Percentiles rank a stretch among this genome's conserved stretches.
Evolutionary conservation across 2,113 vertebrate genomes (phyloP).

Genomic region (Scortum barcoo): DNA sequence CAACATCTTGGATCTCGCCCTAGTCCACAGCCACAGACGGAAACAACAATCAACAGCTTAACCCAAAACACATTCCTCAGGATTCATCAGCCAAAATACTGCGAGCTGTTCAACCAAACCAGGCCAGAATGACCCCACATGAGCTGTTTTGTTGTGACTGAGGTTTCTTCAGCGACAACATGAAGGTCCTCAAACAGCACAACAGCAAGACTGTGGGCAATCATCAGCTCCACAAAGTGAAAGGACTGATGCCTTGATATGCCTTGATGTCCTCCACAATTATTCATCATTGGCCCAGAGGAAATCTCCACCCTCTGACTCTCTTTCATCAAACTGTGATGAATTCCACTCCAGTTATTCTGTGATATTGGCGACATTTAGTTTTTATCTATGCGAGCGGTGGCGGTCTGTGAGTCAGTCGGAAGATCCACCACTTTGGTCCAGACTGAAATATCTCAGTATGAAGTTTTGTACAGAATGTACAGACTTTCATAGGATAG

Average conservation of each 20-base stretch:
- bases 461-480: not conserved
- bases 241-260: conserved; percentile 48
- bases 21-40: conserved; percentile 54
- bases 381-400: conserved; percentile 9
- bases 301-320: conserved; percentile 62
- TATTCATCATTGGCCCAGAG: conserved; percentile 54
- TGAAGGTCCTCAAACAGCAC: conserved; percentile 18
- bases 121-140: conserved; percentile 49
- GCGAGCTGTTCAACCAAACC: conserved; percentile 10
- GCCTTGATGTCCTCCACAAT: conserved; percentile 47
- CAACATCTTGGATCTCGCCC: conserved; percentile 35
- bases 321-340: conserved; percentile 39
- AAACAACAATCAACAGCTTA: conserved; percentile 72
- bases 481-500: not conserved
- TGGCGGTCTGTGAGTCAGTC: not conserved
- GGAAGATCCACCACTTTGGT: not conserved
- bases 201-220: conserved; percentile 32
- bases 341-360: conserved; percentile 33
- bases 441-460: conserved; percentile 14
- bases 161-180: conserved; percentile 32
- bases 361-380: conserved; percentile 40
- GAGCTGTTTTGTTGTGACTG: conserved; percentile 58
- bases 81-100: conserved; percentile 39
- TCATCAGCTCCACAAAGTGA: conserved; percentile 34
- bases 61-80: conserved; percentile 64